Evolutionary conservation across 2,113 vertebrate species (phyloP).

Genomic region (Myiozetetes cayanensis): DNA sequence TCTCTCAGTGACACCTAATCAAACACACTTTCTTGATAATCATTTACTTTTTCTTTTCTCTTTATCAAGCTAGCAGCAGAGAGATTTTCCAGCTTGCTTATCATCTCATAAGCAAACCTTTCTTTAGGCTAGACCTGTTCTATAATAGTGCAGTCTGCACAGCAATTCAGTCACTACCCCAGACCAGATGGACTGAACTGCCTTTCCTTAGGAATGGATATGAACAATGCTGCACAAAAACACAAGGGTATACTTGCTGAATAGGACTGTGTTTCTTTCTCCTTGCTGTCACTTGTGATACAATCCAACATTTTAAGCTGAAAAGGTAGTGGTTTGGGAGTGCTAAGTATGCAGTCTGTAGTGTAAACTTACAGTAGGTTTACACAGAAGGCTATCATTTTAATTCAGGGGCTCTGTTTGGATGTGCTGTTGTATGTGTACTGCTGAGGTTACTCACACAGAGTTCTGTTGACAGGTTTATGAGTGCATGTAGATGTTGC

Average conservation of each 20-base stretch:
- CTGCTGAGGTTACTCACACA: background rate
- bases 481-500: background rate
- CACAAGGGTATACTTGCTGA: background rate
- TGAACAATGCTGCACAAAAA: background rate
- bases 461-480: background rate
- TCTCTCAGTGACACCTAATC: constrained; percentile 59
- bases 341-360: background rate
- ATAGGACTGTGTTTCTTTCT: background rate
- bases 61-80: constrained; percentile 37
- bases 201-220: background rate
- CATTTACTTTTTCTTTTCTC: constrained; percentile 46
- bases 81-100: constrained; percentile 40
- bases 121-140: background rate
- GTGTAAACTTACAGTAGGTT: background rate
- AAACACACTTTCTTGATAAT: constrained; percentile 28
- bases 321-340: background rate
- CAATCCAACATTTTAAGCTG: background rate
- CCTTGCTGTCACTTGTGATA: background rate
- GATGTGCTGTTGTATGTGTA: background rate
- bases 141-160: rapidly evolving
- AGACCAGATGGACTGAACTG: background rate
- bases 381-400: background rate
- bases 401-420: background rate
- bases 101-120: background rate
- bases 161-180: rapidly evolving